A percentile compares a stretch with the other conserved stretches of the same genome.
Evolutionary conservation across 2,113 vertebrate species (phyloP).

Genomic region (Cygnus buccinator): DNA sequence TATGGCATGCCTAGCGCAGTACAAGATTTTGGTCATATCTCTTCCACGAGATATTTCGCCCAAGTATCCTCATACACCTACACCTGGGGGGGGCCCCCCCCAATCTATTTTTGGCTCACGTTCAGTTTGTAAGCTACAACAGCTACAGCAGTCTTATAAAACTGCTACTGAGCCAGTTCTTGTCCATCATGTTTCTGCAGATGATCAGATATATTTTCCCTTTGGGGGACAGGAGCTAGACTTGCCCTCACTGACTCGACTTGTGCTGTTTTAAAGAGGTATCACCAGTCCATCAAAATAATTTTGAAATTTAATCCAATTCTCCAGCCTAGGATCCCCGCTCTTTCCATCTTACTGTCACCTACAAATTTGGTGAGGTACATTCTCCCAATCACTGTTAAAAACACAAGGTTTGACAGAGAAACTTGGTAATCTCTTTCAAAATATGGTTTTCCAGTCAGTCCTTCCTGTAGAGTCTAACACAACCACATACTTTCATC

Average conservation of each 20-base stretch:
- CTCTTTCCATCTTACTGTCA: not conserved
- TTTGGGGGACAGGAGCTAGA: not conserved
- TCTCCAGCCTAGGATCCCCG: not conserved
- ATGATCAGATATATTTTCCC: not conserved
- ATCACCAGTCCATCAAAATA: not conserved
- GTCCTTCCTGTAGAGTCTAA: not conserved
- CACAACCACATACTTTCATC: not conserved
- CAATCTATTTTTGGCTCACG: not conserved
- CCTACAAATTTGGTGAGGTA: not conserved
- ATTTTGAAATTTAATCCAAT: not conserved
- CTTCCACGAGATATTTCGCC: not conserved
- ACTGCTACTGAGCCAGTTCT: not conserved
- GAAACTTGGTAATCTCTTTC: not conserved
- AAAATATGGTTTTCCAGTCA: not conserved
- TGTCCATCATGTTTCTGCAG: not conserved
- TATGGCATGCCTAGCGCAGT: not conserved
- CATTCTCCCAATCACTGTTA: not conserved
- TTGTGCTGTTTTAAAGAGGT: not conserved
- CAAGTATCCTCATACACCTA: not conserved
- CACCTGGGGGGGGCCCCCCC: too few relatives aligned
- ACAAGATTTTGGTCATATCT: not conserved
- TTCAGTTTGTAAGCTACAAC: not conserved
- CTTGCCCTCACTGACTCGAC: not conserved
- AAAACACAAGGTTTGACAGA: not conserved
- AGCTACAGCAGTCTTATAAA: not conserved